Evolutionary conservation across 2,797 vertebrate genomes (phyloP).

Genomic region (Eurystomus glaucurus): DNA sequence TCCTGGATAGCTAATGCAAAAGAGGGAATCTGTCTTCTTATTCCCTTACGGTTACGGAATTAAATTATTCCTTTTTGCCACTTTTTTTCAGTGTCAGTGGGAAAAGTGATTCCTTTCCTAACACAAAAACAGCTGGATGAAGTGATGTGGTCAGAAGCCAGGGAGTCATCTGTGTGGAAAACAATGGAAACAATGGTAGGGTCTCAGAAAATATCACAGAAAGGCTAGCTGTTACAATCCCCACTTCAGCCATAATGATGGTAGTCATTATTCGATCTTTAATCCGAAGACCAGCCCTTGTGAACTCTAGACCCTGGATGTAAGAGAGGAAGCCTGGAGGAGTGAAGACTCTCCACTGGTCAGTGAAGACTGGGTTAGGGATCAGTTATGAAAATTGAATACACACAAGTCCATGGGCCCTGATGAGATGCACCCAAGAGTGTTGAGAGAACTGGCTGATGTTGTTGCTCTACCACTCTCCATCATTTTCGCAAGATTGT

Average conservation of each 20-base stretch:
- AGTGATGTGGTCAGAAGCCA: background rate
- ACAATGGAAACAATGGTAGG: background rate
- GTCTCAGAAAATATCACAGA: fast-evolving
- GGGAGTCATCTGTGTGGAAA: background rate
- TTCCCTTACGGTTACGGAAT: background rate
- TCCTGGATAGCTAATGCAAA: background rate
- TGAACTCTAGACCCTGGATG: no score
- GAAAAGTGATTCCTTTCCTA: background rate
- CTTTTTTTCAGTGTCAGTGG: background rate
- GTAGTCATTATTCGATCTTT: background rate
- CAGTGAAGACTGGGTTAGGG: no score
- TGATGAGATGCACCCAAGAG: no score
- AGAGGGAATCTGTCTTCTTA: background rate
- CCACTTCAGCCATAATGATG: background rate
- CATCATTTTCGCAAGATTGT: no score
- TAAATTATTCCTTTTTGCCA: background rate
- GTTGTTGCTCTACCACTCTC: no score
- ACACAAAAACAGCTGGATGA: background rate
- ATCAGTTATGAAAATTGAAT: no score
- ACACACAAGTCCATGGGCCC: no score
- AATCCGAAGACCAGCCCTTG: no score
- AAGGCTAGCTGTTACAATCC: background rate
- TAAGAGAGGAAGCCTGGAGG: no score
- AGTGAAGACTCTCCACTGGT: no score
- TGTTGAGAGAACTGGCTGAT: no score